Percentiles rank a stretch among this genome's conserved stretches.
Evolutionary conservation across 2,888 invertebrate species (phyloP).

Genomic region (Drosophila koepferae): DNA sequence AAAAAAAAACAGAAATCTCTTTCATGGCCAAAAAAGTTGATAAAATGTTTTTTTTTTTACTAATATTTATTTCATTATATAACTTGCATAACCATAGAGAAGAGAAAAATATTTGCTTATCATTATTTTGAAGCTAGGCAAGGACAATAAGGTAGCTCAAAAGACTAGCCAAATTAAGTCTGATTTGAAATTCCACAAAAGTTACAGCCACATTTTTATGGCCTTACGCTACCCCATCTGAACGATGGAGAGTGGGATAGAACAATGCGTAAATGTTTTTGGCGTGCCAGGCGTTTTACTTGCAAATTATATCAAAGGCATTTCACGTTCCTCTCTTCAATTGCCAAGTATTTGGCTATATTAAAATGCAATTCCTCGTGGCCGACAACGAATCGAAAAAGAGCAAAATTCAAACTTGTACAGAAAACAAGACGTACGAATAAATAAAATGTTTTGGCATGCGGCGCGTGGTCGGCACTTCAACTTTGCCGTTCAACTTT

Average conservation of each 20-base stretch:
- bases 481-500: constrained; percentile 49
- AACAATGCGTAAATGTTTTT: constrained; percentile 24
- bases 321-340: constrained; percentile 54
- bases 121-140: neutral
- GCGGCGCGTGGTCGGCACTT: constrained; percentile 74
- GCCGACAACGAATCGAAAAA: constrained; percentile 31
- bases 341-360: constrained; percentile 30
- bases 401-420: constrained; percentile 19
- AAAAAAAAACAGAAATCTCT: neutral
- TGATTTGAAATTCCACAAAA: neutral
- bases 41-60: neutral
- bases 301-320: constrained; percentile 71
- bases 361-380: constrained; percentile 59
- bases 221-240: neutral
- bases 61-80: neutral
- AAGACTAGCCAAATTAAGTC: neutral
- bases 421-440: constrained; percentile 26
- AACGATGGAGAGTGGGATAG: neutral
- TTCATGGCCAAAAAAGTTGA: neutral
- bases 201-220: neutral
- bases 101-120: neutral
- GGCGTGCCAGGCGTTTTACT: constrained; percentile 55
- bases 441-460: constrained; percentile 46
- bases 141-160: neutral
- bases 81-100: neutral